Conservation (phyloP, 2,113 vertebrate species). For the Mystacornis crossleyi region DNA sequence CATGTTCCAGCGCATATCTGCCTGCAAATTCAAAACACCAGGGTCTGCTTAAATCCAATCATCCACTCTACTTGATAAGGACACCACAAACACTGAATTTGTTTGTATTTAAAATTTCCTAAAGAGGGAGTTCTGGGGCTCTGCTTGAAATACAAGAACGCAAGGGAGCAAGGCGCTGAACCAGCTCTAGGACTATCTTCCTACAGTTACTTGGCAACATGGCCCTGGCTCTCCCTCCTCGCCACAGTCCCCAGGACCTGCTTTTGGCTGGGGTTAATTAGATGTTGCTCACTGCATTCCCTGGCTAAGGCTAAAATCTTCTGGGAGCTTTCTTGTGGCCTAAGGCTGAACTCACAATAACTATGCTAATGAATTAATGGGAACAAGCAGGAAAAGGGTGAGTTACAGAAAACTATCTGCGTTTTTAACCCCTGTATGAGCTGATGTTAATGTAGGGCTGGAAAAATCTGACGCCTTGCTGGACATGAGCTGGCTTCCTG, state of each 20-base stretch:
- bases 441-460: not conserved
- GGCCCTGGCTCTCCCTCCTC: conserved; percentile 38
- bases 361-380: conserved; percentile 62
- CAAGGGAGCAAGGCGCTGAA: not conserved
- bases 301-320: conserved; percentile 39
- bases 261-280: conserved; percentile 65
- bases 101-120: conserved; percentile 36
- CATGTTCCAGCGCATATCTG: not conserved
- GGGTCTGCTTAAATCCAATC: not conserved
- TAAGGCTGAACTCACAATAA: conserved; percentile 61
- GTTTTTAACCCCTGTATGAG: conserved; percentile 39
- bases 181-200: conserved; percentile 12
- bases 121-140: conserved; percentile 50
- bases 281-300: conserved; percentile 55
- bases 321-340: conserved; percentile 51
- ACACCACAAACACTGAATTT: not conserved
- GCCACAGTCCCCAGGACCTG: conserved; percentile 32
- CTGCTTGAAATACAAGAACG: not conserved
- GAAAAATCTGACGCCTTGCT: not conserved
- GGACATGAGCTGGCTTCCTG: not conserved
- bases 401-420: conserved; percentile 31
- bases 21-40: not conserved
- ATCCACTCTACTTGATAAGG: not conserved
- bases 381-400: conserved; percentile 30
- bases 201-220: conserved; percentile 60